phyloP scores from a whole-genome alignment of 2,888 invertebrate genomes.

The Limnephilus rhombicus region DNA sequence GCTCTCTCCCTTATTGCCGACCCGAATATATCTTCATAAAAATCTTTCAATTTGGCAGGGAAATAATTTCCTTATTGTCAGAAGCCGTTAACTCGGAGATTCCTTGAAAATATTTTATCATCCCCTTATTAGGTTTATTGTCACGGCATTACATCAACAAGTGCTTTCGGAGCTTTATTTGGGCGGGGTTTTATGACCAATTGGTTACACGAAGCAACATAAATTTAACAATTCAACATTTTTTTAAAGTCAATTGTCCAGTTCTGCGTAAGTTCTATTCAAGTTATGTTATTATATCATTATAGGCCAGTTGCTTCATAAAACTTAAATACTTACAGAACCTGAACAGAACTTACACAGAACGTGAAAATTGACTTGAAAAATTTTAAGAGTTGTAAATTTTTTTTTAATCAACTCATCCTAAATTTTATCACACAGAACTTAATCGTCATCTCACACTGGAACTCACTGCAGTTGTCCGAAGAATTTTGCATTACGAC shows the following conservation, averaged over 20 bases:
- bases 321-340: no score
- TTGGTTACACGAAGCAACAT: background rate
- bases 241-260: no score
- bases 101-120: background rate
- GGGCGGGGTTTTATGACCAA: background rate
- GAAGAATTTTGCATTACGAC: no score
- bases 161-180: slow-evolving; percentile 61
- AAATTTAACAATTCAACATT: no score
- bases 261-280: no score
- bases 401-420: no score
- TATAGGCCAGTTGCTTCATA: no score
- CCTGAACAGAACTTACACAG: no score
- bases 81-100: slow-evolving; percentile 14
- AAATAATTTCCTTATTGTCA: background rate
- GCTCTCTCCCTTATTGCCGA: background rate
- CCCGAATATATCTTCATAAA: slow-evolving; percentile 25
- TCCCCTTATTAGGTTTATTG: slow-evolving; percentile 15
- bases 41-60: slow-evolving; percentile 6
- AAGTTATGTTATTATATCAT: no score
- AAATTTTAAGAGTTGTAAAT: no score
- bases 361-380: no score
- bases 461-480: background rate
- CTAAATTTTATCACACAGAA: background rate
- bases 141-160: slow-evolving; percentile 58
- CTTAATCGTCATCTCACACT: background rate